Evolutionary conservation across 53 echinoderm and acorn worm species (phyloP).

Genomic region (Paracentrotus lividus): DNA sequence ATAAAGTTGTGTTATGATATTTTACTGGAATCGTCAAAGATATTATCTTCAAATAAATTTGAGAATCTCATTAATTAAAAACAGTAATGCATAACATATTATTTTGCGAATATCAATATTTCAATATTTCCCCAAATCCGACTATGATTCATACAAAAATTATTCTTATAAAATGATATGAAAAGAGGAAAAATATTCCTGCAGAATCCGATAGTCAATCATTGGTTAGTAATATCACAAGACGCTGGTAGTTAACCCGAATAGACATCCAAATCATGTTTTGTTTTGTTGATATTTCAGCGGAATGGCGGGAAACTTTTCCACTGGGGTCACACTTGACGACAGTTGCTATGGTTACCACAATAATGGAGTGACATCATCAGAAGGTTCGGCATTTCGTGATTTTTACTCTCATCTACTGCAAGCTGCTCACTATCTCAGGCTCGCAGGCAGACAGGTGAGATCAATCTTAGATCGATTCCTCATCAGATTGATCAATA

Average conservation of each 20-base stretch:
- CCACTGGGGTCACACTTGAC: conserved; percentile 88
- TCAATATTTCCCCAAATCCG: too few relatives aligned
- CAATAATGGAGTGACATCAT: conserved; percentile 5
- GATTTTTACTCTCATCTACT: conserved; percentile 89
- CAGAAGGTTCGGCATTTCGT: conserved; percentile 69
- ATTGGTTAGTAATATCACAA: too few relatives aligned
- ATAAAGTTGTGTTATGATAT: not conserved
- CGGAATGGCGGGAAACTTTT: conserved; percentile 70
- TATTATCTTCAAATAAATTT: not conserved
- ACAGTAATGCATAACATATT: not conserved
- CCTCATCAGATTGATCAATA: too few relatives aligned
- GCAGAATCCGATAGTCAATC: too few relatives aligned
- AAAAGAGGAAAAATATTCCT: not conserved
- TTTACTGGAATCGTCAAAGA: not conserved
- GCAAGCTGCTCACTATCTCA: conserved; percentile 81
- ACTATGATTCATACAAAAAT: too few relatives aligned
- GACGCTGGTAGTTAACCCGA: not conserved
- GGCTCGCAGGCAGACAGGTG: conserved; percentile 70
- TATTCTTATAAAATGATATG: not conserved
- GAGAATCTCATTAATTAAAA: not conserved
- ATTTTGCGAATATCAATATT: too few relatives aligned
- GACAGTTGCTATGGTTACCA: conserved; percentile 64
- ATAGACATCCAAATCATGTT: not conserved
- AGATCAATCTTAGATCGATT: too few relatives aligned
- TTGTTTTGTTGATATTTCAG: not conserved